Evolutionary conservation across 2,888 invertebrate genomes (phyloP).

Genomic region (Caenorhabditis virilis): DNA sequence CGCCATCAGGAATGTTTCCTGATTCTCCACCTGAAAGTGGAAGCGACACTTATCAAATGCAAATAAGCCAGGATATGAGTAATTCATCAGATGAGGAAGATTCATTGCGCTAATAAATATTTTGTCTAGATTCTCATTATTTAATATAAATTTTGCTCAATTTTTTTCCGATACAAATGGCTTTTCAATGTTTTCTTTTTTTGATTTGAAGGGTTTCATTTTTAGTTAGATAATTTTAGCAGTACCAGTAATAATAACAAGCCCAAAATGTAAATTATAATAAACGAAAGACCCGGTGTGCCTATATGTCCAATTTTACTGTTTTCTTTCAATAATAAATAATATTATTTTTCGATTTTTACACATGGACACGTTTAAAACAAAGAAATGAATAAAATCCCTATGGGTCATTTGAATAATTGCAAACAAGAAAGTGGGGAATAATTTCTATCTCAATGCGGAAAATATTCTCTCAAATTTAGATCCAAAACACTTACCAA

Average conservation of each 20-base stretch:
- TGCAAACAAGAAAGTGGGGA: constrained; percentile 1
- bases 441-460: too few relatives aligned
- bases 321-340: constrained; percentile 5
- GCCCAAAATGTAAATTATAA: neutral
- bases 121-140: neutral
- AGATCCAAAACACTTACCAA: too few relatives aligned
- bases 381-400: constrained; percentile 1
- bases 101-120: constrained; percentile 6
- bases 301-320: too few relatives aligned
- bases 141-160: constrained; percentile 1
- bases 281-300: constrained; percentile 8
- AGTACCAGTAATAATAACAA: neutral
- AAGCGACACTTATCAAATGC: constrained; percentile 19
- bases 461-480: too few relatives aligned
- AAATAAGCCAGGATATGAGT: constrained; percentile 29
- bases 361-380: constrained; percentile 1
- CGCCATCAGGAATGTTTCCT: constrained; percentile 33
- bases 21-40: constrained; percentile 37
- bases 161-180: too few relatives aligned
- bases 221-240: too few relatives aligned
- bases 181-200: neutral
- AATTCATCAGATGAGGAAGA: constrained; percentile 33
- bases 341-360: constrained; percentile 5
- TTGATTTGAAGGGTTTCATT: neutral
- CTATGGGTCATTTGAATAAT: neutral